Conservation (phyloP, 2,797 vertebrate species). For the Rhinogobio ventralis region DNA sequence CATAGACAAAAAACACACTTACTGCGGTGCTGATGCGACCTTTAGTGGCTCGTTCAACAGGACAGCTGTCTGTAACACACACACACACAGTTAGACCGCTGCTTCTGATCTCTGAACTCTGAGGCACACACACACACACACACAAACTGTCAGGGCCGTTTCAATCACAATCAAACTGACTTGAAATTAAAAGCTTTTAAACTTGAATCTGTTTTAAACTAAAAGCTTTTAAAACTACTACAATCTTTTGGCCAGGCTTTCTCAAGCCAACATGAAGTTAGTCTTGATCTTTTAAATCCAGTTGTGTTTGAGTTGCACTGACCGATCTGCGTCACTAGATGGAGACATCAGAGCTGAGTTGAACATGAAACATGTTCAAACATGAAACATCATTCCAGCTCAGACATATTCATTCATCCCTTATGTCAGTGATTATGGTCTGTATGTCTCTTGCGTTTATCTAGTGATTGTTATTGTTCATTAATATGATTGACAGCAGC, state of each 20-base stretch:
- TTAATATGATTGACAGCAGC: neutral
- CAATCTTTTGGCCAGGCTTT: too few relatives aligned
- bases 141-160: neutral
- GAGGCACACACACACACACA: neutral
- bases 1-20: conserved; percentile 30
- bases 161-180: too few relatives aligned
- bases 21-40: neutral
- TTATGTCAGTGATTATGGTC: too few relatives aligned
- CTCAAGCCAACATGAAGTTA: too few relatives aligned
- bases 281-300: too few relatives aligned
- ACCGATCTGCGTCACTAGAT: conserved; percentile 21
- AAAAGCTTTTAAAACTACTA: neutral
- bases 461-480: too few relatives aligned
- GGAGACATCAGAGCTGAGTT: neutral
- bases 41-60: neutral
- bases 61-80: neutral
- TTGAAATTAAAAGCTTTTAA: neutral
- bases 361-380: neutral
- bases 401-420: neutral
- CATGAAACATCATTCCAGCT: neutral
- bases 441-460: too few relatives aligned
- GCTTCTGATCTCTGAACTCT: neutral
- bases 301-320: neutral
- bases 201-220: too few relatives aligned
- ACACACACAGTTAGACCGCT: neutral